Base-by-base conservation (phyloP, 1,140 invertebrate species). In the Dreissena polymorpha region DNA sequence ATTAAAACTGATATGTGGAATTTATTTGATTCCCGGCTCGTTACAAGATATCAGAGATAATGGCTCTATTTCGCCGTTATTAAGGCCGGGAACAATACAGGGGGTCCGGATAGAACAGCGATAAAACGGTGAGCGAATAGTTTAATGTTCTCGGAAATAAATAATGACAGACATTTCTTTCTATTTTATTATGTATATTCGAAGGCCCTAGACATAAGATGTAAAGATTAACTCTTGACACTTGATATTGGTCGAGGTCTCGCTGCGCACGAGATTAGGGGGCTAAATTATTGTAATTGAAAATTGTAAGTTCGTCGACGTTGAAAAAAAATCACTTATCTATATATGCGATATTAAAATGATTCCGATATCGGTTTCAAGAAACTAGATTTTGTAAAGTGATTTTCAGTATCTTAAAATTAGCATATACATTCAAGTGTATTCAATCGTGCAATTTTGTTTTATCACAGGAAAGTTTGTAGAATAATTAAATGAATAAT, bases 161-260 rank as follows among this genome's bases (percentile, higher is more conserved):
- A 74, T 72, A 67, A 64, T 74, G 70, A 68, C 23, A 68, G 70
- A 82, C 79, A 64, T 72, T 74, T 82, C 79, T 67, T 51, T 67
- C 55, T 74, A 74, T 49, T 82, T 82, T 82, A 82, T 82, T 70
- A 82, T 82, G 50, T 73, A 71, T 74, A 63, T 55, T 50, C 10
- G 49, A n/a, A 73, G 71, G 53, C n/a, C 50, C 0, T 10, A 57
- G 71, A 55, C 51, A 73, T 21, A 39, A 55, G 71, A 73, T 73
- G 51, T 49, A 55, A n/a, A 57, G 55, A 76, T 55, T 64, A 63
- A 39, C n/a, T 64, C 21, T 60, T 76, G 25, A 76, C 25, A 64
- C 55, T 23, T 23, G 55, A 76, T 76, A 76, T 76, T 63, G 23
- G 21, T 23, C 21, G 16, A 23, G 16, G 57, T 60, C 57, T 5